Evolutionary conservation across 2,113 vertebrate genomes (phyloP).

Genomic region (Nibea coibor): DNA sequence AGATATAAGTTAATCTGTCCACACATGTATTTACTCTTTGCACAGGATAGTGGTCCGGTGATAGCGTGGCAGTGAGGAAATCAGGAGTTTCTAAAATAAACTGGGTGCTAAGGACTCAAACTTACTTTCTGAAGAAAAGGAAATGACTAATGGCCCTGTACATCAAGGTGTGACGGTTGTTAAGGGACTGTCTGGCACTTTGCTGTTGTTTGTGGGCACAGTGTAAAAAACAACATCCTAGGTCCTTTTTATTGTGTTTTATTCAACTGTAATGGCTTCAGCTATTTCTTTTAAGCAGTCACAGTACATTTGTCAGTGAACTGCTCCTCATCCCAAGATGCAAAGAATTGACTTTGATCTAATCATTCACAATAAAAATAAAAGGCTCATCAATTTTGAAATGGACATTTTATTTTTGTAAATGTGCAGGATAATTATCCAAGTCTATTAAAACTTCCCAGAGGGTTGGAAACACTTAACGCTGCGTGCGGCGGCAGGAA

Average conservation of each 20-base stretch:
- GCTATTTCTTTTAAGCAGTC: slow-evolving; percentile 82
- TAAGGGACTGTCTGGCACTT: slow-evolving; percentile 26
- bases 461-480: slow-evolving; percentile 84
- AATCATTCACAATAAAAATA: slow-evolving; percentile 82
- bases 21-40: slow-evolving; percentile 5
- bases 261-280: slow-evolving; percentile 74
- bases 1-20: not conserved
- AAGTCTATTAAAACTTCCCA: slow-evolving; percentile 86
- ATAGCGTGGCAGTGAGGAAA: not conserved
- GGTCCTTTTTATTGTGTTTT: slow-evolving; percentile 72
- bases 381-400: slow-evolving; percentile 87
- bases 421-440: slow-evolving; percentile 85
- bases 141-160: slow-evolving; percentile 61
- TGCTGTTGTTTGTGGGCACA: slow-evolving; percentile 36
- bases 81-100: slow-evolving; percentile 23
- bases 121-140: slow-evolving; percentile 47
- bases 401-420: slow-evolving; percentile 86
- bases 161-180: slow-evolving; percentile 58
- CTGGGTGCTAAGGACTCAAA: slow-evolving; percentile 58
- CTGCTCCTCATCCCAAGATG: slow-evolving; percentile 81
- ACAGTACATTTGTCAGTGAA: slow-evolving; percentile 86
- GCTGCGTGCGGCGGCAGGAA: slow-evolving; percentile 75
- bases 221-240: slow-evolving; percentile 48
- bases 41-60: not conserved
- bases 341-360: slow-evolving; percentile 75